phyloP scores from a whole-genome alignment of 1,140 invertebrate genomes.

The Caenorhabditis briggsae region DNA sequence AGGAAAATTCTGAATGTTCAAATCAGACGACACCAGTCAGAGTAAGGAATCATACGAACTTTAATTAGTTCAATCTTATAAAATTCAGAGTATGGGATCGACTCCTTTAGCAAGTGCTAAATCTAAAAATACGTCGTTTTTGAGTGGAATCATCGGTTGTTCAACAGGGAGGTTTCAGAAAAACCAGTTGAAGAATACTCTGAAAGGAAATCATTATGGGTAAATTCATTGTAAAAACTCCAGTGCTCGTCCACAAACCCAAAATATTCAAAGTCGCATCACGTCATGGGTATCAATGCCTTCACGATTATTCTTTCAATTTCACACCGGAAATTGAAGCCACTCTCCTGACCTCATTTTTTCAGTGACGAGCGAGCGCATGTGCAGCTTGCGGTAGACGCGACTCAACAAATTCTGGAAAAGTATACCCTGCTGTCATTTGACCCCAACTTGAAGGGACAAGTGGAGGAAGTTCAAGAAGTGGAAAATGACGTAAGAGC shows the following conservation, averaged over 20 bases:
- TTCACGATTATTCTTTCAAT: too few relatives aligned
- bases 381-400: slow-evolving; percentile 89
- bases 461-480: slow-evolving; percentile 65
- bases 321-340: not conserved
- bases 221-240: slow-evolving; percentile 78
- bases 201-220: slow-evolving; percentile 91
- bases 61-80: not conserved
- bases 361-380: slow-evolving; percentile 89
- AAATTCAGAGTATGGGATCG: slow-evolving; percentile 2
- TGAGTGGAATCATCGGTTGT: slow-evolving; percentile 91
- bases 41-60: not conserved
- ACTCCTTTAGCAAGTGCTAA: not conserved
- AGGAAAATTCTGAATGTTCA: slow-evolving; percentile 78
- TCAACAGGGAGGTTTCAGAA: slow-evolving; percentile 83
- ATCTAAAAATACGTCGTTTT: slow-evolving; percentile 79
- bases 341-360: slow-evolving; percentile 49
- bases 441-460: slow-evolving; percentile 57
- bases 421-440: slow-evolving; percentile 73
- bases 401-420: slow-evolving; percentile 82
- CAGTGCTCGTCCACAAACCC: not conserved
- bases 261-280: not conserved
- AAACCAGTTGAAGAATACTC: slow-evolving; percentile 88
- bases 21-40: slow-evolving; percentile 32
- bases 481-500: slow-evolving; percentile 55
- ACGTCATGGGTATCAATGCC: too few relatives aligned